A percentile compares a stretch with the other conserved stretches of the same genome.
phyloP scores from a whole-genome alignment of 2,888 invertebrate species.

The Drosophila demipolita region DNA sequence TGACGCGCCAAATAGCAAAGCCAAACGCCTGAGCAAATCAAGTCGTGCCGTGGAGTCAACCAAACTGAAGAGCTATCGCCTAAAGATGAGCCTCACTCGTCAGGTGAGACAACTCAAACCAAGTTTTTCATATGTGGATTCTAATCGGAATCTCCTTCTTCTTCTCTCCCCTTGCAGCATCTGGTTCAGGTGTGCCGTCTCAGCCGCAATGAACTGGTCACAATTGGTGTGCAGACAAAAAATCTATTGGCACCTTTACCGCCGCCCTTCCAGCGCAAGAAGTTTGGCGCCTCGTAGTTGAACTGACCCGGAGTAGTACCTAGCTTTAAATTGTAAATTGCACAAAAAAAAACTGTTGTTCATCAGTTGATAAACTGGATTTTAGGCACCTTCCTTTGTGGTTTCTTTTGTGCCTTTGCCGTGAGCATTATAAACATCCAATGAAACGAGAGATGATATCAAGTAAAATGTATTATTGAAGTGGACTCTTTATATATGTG shows the following conservation, averaged over 20 bases:
- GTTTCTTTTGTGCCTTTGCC: background rate
- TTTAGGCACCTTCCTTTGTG: constrained; percentile 24
- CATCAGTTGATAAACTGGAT: constrained; percentile 14
- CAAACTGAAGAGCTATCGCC: constrained; percentile 8
- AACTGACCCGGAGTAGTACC: constrained; percentile 10
- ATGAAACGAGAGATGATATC: background rate
- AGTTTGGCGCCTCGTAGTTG: constrained; percentile 86
- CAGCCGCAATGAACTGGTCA: constrained; percentile 89
- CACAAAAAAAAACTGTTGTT: constrained; percentile 19
- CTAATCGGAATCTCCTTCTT: background rate
- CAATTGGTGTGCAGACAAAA: constrained; percentile 90
- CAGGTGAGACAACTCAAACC: constrained; percentile 58
- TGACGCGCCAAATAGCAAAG: constrained; percentile 86
- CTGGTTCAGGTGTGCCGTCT: constrained; percentile 90
- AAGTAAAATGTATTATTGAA: background rate
- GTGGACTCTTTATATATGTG: background rate
- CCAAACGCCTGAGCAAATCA: constrained; percentile 72
- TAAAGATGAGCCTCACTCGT: constrained; percentile 42
- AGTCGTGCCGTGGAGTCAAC: constrained; percentile 19
- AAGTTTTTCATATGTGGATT: background rate
- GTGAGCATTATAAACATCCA: background rate
- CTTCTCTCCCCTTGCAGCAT: constrained; percentile 86
- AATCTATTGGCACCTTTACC: constrained; percentile 90
- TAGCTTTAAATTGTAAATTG: constrained; percentile 37
- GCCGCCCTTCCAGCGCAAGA: constrained; percentile 88